Evolutionary conservation across 1,140 invertebrate genomes (phyloP).

Genomic region (Agrilus planipennis): DNA sequence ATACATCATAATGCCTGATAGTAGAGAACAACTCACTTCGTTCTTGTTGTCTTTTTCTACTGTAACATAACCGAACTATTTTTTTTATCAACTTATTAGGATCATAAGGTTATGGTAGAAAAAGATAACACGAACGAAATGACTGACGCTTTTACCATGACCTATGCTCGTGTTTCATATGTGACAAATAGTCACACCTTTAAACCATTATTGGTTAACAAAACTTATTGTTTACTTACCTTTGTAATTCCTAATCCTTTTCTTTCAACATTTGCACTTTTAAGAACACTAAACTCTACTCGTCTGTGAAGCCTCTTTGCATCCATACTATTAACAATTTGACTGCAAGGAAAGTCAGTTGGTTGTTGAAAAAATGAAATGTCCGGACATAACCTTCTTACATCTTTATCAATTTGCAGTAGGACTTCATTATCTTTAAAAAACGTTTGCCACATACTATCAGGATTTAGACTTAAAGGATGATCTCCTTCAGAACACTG

Average conservation of each 20-base stretch:
- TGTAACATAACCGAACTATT: no score
- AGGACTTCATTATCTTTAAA: conserved; percentile 96
- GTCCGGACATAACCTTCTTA: conserved; percentile 86
- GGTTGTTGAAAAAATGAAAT: conserved; percentile 94
- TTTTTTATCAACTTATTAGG: no score
- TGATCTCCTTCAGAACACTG: conserved; percentile 53
- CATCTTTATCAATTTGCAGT: conserved; percentile 95
- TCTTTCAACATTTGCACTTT: conserved; percentile 76
- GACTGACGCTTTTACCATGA: no score
- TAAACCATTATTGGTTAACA: no score
- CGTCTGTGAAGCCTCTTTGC: conserved; percentile 72
- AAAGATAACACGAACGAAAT: no score
- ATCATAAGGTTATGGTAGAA: no score
- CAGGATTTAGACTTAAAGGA: conserved; percentile 87
- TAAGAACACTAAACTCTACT: conserved; percentile 74
- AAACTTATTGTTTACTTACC: conserved; percentile 42
- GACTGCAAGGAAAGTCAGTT: conserved; percentile 71
- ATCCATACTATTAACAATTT: conserved; percentile 60
- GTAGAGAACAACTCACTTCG: no score
- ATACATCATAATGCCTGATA: no score
- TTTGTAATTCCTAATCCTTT: conserved; percentile 83
- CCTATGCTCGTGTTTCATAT: no score
- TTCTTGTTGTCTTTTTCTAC: no score
- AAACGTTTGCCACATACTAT: conserved; percentile 85
- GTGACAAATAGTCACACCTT: no score